Evolutionary conservation across 1,140 invertebrate genomes (phyloP).

Genomic region (Ips typographus): DNA sequence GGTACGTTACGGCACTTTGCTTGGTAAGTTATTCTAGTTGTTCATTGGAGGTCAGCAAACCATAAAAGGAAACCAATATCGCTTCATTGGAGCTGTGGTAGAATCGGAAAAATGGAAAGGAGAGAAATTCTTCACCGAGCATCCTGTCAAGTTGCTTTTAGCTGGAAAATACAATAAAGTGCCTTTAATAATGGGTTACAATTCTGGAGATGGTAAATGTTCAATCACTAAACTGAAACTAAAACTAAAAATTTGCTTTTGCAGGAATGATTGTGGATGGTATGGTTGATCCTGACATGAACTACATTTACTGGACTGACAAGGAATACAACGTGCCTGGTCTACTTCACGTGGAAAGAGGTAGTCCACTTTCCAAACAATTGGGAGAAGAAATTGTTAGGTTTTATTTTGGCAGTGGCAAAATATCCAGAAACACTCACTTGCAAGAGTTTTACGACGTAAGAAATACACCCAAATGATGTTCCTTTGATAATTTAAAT

Average conservation of each 20-base stretch:
- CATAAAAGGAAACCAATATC: constrained; percentile 37
- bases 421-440: constrained; percentile 43
- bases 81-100: constrained; percentile 56
- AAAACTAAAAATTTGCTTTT: not conserved
- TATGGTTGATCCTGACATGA: constrained; percentile 51
- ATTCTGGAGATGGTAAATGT: constrained; percentile 38
- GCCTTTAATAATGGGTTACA: constrained; percentile 59
- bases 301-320: constrained; percentile 40
- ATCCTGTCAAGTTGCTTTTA: constrained; percentile 53
- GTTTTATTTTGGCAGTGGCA: constrained; percentile 56
- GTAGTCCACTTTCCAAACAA: constrained; percentile 51
- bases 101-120: constrained; percentile 51
- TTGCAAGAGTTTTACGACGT: constrained; percentile 26
- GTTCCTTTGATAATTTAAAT: not conserved
- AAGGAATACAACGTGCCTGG: constrained; percentile 49
- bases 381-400: constrained; percentile 55
- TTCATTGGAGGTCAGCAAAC: constrained; percentile 24
- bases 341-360: constrained; percentile 52
- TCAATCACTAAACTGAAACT: not conserved
- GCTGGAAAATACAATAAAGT: constrained; percentile 52
- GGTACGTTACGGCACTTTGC: constrained; percentile 38
- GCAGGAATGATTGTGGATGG: constrained; percentile 52
- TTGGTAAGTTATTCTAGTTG: not conserved
- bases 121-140: constrained; percentile 53
- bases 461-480: constrained; percentile 1